Evolutionary conservation across 2,797 vertebrate genomes (phyloP), one percentile per base, ranked within the genome.

Genomic region (Fistularia commersonii): DNA sequence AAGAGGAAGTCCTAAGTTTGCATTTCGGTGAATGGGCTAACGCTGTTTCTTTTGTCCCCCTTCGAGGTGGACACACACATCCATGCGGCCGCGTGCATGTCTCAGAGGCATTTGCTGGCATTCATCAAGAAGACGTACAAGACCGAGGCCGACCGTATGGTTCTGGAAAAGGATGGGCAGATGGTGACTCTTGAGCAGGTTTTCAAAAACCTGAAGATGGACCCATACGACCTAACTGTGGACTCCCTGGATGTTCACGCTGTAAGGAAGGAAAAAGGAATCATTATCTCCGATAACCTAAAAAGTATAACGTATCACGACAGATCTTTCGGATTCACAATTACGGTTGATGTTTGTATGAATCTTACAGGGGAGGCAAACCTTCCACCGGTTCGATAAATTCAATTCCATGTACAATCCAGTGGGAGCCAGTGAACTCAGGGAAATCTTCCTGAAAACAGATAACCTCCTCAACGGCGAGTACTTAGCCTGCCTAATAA

Each of bases 361-460:
- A 5, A 41, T 51, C 5, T 11, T 51, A 10, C 70, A 98, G 97
- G 95, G 93, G 36, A 93, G 97, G 61, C 95, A 99, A 76, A 99
- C 96, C 0, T 99, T 99, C 82, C 96, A 99, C 77, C 91, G 96
- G 6, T 99, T 99, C 72, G 96, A 99, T 77, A 97, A 98, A 80
- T 99, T 99, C 87, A 98, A 98, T 69, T 93, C 96, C 3, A 99
- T 97, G 76, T 99, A 99, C 71, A 99, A 98, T 77, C 97, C 96
- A 6, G 93, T 99, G 52, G 97, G 96, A 61, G 95, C 96, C 66
- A 98, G 93, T 57, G 96, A 99, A 71, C 92, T 99, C 41, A 84
- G 96, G 7, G 95, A 98, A 57, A 91, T 99, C 74, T 99, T 98
- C 74, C 74, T 99, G 70, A 98, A 99, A 90, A 94, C 93, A 0